These are phyloP conservation scores for Enteromius afrohamiltoni DNA, from an alignment of 2,797 vertebrate species.

Conservation along the genomic window DNA sequence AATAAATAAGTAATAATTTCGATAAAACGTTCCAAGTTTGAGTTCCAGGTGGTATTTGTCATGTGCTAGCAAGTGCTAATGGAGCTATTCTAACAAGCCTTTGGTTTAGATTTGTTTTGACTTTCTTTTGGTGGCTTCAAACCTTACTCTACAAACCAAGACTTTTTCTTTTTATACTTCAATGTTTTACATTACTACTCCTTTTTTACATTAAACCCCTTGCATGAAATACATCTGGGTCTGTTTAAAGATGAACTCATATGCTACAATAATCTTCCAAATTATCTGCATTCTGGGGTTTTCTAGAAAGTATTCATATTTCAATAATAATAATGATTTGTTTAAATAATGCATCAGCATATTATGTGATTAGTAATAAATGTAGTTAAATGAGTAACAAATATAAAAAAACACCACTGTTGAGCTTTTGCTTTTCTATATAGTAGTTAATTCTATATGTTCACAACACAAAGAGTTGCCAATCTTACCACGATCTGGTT, in stretches of 20 bases:
- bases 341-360: background rate
- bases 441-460: background rate
- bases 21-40: too few relatives aligned
- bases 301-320: background rate
- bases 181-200: too few relatives aligned
- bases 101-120: background rate
- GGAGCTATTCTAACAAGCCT: background rate
- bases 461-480: background rate
- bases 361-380: background rate
- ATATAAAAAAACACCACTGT: background rate
- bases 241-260: too few relatives aligned
- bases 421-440: background rate
- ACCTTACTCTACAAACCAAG: background rate
- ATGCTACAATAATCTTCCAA: background rate
- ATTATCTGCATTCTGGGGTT: background rate
- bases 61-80: background rate
- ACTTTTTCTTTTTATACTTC: too few relatives aligned
- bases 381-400: background rate
- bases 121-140: background rate
- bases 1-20: too few relatives aligned
- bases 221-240: too few relatives aligned
- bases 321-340: background rate
- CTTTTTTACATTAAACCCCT: too few relatives aligned
- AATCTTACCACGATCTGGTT: background rate
- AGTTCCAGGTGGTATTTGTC: background rate